A percentile compares a stretch with the other conserved stretches of the same genome.
Conservation (phyloP, 2,113 vertebrate species). For the Glareola pratincola region DNA sequence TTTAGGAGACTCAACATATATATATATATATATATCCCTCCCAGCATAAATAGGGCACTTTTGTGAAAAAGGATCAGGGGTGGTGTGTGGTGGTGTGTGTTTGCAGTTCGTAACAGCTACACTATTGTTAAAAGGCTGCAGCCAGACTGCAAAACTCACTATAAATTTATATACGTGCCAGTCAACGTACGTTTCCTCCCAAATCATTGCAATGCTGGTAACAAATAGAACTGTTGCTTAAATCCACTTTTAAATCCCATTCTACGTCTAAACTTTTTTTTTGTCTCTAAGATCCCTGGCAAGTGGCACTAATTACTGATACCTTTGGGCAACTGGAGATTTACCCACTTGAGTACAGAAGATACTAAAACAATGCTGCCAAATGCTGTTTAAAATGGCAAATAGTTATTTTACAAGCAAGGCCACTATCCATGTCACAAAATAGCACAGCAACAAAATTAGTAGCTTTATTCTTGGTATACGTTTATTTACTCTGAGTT, state of each 20-base stretch:
- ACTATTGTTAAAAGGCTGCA: neutral
- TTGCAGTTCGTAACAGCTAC: neutral
- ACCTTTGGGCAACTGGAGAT: neutral
- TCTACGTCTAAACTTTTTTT: neutral
- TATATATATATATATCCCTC: neutral
- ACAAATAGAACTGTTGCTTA: neutral
- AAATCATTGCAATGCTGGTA: neutral
- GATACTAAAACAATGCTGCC: neutral
- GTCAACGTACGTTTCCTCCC: neutral
- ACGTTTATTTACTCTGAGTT: neutral
- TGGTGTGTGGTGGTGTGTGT: no score
- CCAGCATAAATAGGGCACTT: neutral
- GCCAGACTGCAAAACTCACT: neutral
- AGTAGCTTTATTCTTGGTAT: neutral
- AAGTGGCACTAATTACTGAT: neutral
- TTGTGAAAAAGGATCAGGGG: neutral
- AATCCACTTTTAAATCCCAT: neutral
- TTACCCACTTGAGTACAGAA: neutral
- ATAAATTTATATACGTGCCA: neutral
- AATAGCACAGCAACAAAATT: neutral
- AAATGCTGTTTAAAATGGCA: neutral
- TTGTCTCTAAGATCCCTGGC: neutral
- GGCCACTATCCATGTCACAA: neutral
- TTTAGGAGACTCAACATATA: neutral
- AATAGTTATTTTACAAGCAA: neutral